Evolutionary conservation across 2,888 invertebrate genomes (phyloP), one percentile per base, ranked within the genome.

Genomic region (Serrognathus titanus): DNA sequence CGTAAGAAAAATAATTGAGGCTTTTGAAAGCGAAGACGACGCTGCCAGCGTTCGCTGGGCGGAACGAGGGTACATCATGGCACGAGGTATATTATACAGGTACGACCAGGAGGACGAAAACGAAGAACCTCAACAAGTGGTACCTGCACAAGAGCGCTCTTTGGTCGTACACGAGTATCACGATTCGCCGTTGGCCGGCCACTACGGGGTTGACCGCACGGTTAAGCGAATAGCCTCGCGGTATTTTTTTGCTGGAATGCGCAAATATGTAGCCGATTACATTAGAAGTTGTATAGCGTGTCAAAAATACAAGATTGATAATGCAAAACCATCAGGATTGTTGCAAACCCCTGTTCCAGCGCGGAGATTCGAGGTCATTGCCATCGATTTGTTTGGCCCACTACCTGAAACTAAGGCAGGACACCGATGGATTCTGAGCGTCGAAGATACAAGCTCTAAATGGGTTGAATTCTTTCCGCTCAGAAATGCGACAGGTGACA

Each of bases 391-490:
- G 0, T 66, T 70, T 24, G 69, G 70, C 3, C 69, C 67, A 1
- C 54, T 72, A 5, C 62, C 58, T 7, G 58, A 31, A 55, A 63
- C 12, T 41, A 50, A n/a, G 49, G 51, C 6, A 52, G 57, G 2
- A 35, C 56, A 38, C 50, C 55, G 35, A n/a, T 65, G 67, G 47
- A 58, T 64, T 51, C 50, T 49, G 20, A 48, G 41, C 12, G 35
- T 57, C n/a, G 57, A 57, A 16, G 57, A 54, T 37, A 49, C 49
- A 9, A 50, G 45, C 5, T 38, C 50, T 3, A 38, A 35, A 13
- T 74, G 72, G 71, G 62, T 72, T 3, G 74, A 75, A 46, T 35
- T 75, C 1, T 73, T 74, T 45, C 61, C 72, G 0, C 46, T 74
- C 1, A 50, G 60, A 6, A 50, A 61, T 5, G 71, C 72, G 0